Evolutionary conservation across 2,113 vertebrate genomes (phyloP).

Genomic region (Illadopsis cleaveri): DNA sequence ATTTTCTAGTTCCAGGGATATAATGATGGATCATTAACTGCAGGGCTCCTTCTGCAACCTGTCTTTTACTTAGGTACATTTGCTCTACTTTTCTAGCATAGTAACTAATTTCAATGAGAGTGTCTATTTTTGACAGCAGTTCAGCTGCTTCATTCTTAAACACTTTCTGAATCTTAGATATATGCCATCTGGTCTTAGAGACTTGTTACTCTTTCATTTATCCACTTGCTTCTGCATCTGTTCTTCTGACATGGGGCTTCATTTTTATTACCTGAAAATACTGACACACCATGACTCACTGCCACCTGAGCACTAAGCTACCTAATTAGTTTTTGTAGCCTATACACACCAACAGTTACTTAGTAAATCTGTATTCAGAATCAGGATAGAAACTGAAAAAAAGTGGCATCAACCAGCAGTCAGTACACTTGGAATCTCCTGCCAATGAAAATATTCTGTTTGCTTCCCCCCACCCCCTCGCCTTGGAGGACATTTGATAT

Average conservation of each 20-base stretch:
- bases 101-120: slow-evolving; percentile 57
- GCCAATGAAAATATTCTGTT: not conserved
- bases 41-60: not conserved
- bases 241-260: not conserved
- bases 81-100: slow-evolving; percentile 49
- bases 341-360: not conserved
- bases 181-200: slow-evolving; percentile 44
- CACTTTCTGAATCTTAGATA: slow-evolving; percentile 29
- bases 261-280: slow-evolving; percentile 41
- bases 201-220: slow-evolving; percentile 62
- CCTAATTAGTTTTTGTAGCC: not conserved
- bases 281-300: not conserved
- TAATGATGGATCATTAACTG: not conserved
- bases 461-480: rapidly evolving
- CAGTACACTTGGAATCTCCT: not conserved
- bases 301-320: not conserved
- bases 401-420: not conserved
- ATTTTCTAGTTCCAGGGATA: not conserved
- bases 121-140: slow-evolving; percentile 29
- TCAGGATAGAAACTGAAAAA: not conserved
- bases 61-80: slow-evolving; percentile 27
- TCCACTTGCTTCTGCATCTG: slow-evolving; percentile 29
- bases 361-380: not conserved
- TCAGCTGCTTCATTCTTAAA: slow-evolving; percentile 63
- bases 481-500: not conserved